phyloP scores from a whole-genome alignment of 1,140 invertebrate species.

The Nomia melanderi region DNA sequence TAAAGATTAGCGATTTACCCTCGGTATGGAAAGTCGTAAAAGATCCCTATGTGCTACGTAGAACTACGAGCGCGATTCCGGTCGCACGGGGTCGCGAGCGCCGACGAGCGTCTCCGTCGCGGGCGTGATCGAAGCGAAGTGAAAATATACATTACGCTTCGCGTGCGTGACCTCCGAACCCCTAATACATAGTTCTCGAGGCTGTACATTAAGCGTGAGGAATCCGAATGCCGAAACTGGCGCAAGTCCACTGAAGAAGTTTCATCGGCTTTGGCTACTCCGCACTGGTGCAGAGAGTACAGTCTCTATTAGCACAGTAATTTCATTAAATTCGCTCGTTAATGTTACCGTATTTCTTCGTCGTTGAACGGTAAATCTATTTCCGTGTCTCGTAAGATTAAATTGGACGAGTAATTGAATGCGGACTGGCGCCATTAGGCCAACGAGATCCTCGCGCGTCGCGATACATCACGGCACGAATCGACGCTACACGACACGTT shows the following conservation, averaged over 20 bases:
- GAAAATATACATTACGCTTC: not conserved
- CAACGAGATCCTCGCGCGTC: not conserved
- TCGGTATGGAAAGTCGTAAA: conserved; percentile 4
- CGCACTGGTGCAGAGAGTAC: too few species aligned
- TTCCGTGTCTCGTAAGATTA: too few species aligned
- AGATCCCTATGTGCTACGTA: conserved; percentile 23
- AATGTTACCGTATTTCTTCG: too few species aligned
- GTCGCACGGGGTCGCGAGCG: not conserved
- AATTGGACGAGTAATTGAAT: not conserved
- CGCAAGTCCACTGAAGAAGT: not conserved
- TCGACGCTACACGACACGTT: conserved; percentile 57
- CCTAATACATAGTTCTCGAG: not conserved
- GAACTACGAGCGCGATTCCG: conserved; percentile 1
- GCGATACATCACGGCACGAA: conserved; percentile 42
- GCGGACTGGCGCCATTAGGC: conserved; percentile 6
- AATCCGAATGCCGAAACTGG: not conserved
- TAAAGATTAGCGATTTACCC: conserved; percentile 21
- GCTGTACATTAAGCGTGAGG: not conserved
- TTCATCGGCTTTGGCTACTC: not conserved
- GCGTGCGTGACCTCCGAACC: not conserved
- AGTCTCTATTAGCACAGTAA: too few species aligned
- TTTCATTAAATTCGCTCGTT: too few species aligned
- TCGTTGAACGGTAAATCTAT: too few species aligned
- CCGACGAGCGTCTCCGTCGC: conserved; percentile 2
- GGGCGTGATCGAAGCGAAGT: conserved; percentile 18